Conservation (phyloP, 1,140 invertebrate species). For the Nymphalis io region DNA sequence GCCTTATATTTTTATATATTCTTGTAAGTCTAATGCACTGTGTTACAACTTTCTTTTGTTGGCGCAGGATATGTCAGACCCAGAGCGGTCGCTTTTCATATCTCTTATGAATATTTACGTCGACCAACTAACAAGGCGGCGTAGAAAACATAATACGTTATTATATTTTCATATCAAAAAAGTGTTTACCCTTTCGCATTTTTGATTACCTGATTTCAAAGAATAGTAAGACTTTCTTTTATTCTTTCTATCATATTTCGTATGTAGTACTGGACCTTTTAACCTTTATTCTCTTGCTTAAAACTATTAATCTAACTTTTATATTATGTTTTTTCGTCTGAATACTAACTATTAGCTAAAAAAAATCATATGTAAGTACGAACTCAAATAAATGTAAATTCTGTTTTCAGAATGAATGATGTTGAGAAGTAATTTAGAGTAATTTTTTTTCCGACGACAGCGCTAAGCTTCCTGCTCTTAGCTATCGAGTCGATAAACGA, state of each 20-base stretch:
- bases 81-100: constrained; percentile 23
- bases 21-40: constrained; percentile 3
- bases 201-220: neutral
- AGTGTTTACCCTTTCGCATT: constrained; percentile 4
- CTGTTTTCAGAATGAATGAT: neutral
- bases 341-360: no score
- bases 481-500: constrained; percentile 22
- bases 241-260: neutral
- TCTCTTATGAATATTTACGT: constrained; percentile 25
- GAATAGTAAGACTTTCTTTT: neutral
- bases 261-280: neutral
- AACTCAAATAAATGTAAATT: no score
- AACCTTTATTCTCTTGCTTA: no score
- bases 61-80: constrained; percentile 14
- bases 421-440: neutral
- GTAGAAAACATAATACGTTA: constrained; percentile 1
- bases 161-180: constrained; percentile 9
- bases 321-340: no score
- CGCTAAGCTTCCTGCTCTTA: neutral
- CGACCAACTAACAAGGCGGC: constrained; percentile 5
- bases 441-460: neutral
- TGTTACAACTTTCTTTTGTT: constrained; percentile 28
- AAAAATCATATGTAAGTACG: no score
- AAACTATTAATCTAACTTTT: no score
- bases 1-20: neutral